Evolutionary conservation across 2,113 vertebrate species (phyloP), one percentile per base, ranked within the genome.

Genomic region (Camelus bactrianus): DNA sequence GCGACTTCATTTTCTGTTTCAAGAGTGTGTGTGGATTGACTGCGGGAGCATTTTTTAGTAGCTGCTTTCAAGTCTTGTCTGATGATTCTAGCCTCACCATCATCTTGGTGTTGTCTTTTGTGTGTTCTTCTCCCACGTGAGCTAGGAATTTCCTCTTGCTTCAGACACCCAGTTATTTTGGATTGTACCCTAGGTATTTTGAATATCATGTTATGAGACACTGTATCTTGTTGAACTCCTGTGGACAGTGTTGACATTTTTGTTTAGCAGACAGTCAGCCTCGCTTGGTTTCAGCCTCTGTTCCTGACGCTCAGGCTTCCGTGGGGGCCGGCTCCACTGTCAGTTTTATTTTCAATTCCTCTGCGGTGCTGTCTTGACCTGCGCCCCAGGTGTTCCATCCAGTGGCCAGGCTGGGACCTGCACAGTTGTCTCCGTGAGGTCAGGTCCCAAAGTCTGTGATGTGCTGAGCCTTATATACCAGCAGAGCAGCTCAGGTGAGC

Each of bases 341-440:
- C 48, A 6, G 28, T 5, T 65, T 26, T 70, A 62, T 35, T 62
- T 65, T 42, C 6, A 7, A 5, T 10, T 82, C 22, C 14, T n/a
- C 12, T 19, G 17, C 5, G 6, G 26, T 16, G 5, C 24, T 9
- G 0, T 65, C 64, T 62, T 52, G 32, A 42, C 20, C 80, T 54
- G 4, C 17, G 0, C 4, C 9, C 15, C 2, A 0, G 1, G 10
- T 17, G 35, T n/a, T 46, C 9, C 28, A 1, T 3, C 20, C 10
- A 2, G 22, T 9, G 30, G 19, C 30, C 28, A 2, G 46, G 28
- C 58, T 62, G 64, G 32, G 30, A 38, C 26, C 10, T 60, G 42
- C 42, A 19, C 17, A 13, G 7, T 20, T 28, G 35, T 62, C 14
- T 17, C 22, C 20, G 2, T 58, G 26, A 6, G n/a, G 32, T 88